Evolutionary conservation across 2,888 invertebrate genomes (phyloP).

Genomic region (Diaprepes abbreviatus): DNA sequence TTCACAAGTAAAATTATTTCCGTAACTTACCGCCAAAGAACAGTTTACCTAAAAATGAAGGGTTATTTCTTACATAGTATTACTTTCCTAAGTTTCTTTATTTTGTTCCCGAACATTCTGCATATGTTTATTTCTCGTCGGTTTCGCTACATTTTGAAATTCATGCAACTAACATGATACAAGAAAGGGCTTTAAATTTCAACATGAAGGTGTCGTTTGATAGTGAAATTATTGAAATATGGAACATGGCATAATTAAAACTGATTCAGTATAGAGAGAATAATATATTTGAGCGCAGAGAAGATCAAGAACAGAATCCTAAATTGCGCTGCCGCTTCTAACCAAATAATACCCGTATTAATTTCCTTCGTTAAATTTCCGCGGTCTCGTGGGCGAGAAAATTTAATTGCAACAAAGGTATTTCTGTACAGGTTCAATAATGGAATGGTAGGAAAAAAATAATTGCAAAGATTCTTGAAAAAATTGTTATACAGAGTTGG

Average conservation of each 20-base stretch:
- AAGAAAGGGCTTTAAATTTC: no score
- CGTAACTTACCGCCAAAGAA: no score
- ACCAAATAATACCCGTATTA: slow-evolving; percentile 35
- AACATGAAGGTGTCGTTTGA: neutral
- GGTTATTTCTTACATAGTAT: no score
- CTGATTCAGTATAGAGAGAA: slow-evolving; percentile 12
- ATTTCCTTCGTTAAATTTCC: slow-evolving; percentile 38
- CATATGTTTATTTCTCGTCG: no score
- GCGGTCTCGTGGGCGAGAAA: slow-evolving; percentile 21
- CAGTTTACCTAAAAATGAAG: no score
- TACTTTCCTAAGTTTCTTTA: no score
- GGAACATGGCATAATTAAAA: neutral
- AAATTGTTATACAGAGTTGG: no score
- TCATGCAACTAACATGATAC: no score
- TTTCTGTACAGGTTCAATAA: neutral
- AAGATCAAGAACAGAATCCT: slow-evolving; percentile 7
- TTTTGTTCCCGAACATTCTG: no score
- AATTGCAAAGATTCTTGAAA: neutral
- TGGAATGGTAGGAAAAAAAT: neutral
- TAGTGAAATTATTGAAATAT: slow-evolving; percentile 1
- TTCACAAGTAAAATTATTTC: no score
- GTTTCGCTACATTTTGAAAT: no score
- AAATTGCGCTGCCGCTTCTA: slow-evolving; percentile 29
- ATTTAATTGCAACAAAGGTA: slow-evolving; percentile 24
- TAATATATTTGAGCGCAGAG: slow-evolving; percentile 8